Percentiles rank a stretch among this genome's conserved stretches.
Evolutionary conservation across 1,140 invertebrate species (phyloP).

Genomic region (Daktulosphaira vitifoliae): DNA sequence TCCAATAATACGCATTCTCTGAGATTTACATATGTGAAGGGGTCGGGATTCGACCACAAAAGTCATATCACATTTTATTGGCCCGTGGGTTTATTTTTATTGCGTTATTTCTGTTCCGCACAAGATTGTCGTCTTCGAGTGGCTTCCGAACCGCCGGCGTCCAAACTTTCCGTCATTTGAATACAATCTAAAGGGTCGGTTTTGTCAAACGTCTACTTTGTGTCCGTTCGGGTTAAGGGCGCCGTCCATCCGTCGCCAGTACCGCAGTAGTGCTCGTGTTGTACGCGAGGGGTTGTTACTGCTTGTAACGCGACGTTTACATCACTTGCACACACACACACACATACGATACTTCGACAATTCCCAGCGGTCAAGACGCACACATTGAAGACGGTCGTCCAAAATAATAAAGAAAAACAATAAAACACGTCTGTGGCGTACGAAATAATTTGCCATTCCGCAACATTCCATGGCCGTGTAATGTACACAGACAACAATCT

Average conservation of each 20-base stretch:
- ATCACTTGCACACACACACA: background rate
- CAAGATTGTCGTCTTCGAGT: background rate
- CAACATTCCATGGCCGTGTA: no score
- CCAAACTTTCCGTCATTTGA: slow-evolving; percentile 17
- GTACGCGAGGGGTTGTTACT: no score
- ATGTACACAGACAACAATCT: no score
- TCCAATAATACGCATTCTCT: slow-evolving; percentile 27
- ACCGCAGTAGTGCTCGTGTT: background rate
- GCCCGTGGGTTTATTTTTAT: slow-evolving; percentile 29
- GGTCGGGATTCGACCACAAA: slow-evolving; percentile 19
- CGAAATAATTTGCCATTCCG: no score
- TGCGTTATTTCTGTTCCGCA: background rate
- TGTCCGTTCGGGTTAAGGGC: slow-evolving; percentile 32
- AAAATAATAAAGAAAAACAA: slow-evolving; percentile 8
- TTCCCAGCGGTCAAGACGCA: no score
- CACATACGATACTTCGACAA: background rate
- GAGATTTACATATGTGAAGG: slow-evolving; percentile 13
- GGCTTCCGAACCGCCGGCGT: background rate
- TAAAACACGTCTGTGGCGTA: background rate
- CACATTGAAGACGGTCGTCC: no score
- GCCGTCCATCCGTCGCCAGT: slow-evolving; percentile 12
- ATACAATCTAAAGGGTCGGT: slow-evolving; percentile 31
- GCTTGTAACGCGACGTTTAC: background rate
- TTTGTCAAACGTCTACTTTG: slow-evolving; percentile 31
- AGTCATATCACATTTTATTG: slow-evolving; percentile 33